These are phyloP conservation scores for Calycopis cecrops DNA, from an alignment of 1,140 invertebrate species.

Conservation along the genomic window DNA sequence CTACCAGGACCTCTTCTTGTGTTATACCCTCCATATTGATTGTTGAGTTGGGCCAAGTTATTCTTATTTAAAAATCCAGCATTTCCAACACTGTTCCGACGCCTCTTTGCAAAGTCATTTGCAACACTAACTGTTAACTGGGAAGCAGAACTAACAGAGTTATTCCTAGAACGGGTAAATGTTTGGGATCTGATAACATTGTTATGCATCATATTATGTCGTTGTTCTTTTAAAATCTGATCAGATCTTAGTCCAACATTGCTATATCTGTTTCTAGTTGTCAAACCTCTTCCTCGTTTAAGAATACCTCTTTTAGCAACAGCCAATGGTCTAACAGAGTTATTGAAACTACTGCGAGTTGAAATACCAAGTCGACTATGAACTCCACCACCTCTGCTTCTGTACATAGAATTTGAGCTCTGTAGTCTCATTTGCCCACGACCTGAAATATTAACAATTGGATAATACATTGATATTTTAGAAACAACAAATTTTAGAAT, in stretches of 20 bases:
- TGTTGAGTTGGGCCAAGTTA: slow-evolving; percentile 53
- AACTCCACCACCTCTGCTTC: slow-evolving; percentile 39
- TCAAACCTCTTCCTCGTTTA: slow-evolving; percentile 54
- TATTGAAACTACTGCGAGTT: slow-evolving; percentile 36
- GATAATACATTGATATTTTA: no score
- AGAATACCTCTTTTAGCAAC: slow-evolving; percentile 61
- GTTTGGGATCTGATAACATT: slow-evolving; percentile 61
- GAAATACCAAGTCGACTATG: slow-evolving; percentile 58
- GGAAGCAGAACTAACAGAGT: slow-evolving; percentile 54
- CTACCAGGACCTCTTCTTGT: slow-evolving; percentile 54
- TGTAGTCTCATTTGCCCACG: slow-evolving; percentile 39
- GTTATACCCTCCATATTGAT: slow-evolving; percentile 52
- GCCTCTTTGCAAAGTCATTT: slow-evolving; percentile 58
- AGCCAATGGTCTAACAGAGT: slow-evolving; percentile 46
- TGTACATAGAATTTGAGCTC: slow-evolving; percentile 38
- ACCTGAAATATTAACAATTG: slow-evolving; percentile 28
- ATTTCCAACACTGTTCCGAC: slow-evolving; percentile 60
- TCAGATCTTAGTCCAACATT: slow-evolving; percentile 61
- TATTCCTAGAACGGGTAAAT: slow-evolving; percentile 59
- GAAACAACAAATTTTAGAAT: no score
- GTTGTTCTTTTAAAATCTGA: slow-evolving; percentile 55
- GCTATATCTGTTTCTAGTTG: slow-evolving; percentile 53
- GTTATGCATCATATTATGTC: slow-evolving; percentile 43
- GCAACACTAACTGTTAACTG: slow-evolving; percentile 64
- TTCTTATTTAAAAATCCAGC: slow-evolving; percentile 54